Evolutionary conservation across 1,140 invertebrate species (phyloP), one percentile per base, ranked within the genome.

Genomic region (Neotoxoptera formosana): DNA sequence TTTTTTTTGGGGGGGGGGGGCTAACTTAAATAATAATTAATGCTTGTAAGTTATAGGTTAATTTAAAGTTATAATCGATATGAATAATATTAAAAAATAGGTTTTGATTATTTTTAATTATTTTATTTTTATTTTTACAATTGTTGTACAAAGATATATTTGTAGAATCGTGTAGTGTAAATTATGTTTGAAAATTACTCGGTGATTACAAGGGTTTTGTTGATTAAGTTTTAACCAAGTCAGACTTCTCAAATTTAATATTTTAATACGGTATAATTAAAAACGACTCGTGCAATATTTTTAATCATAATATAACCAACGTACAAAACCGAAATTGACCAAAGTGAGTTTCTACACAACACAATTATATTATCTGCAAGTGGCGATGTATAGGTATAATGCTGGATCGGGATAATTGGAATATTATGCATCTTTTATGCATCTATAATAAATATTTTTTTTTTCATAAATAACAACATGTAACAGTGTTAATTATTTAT

Each of bases 171-270:
- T 23, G 30, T n/a, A n/a, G 9, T 36, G 87, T 89, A n/a, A 89
- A 53, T 53, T 21, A 21, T 48, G 17, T 88, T n/a, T 53, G 48
- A 8, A 53, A 36, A 89, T 89, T 53, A 53, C 87, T 53, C 8
- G 9, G n/a, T 11, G 21, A 23, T 36, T 53, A 14, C 34, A 34
- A 34, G 48, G 87, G 25, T 53, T 51, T 36, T 36, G 87, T 89
- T 53, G 87, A 89, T 89, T 53, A 89, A 89, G 47, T 89, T 53
- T 36, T 89, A 89, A 36, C 48, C n/a, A 11, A 89, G 47, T 89
- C 48, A 20, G 87, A 36, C n/a, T 51, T 53, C 21, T 34, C 7
- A 47, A 53, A 21, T 53, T 36, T 53, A 53, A 48, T 30, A 47
- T 47, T 47, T 30, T 86, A 47, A 86, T 86, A 47, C 14, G 83